A percentile compares a stretch with the other conserved stretches of the same genome.
phyloP scores from a whole-genome alignment of 2,797 vertebrate species.

The Danio tinwini region DNA sequence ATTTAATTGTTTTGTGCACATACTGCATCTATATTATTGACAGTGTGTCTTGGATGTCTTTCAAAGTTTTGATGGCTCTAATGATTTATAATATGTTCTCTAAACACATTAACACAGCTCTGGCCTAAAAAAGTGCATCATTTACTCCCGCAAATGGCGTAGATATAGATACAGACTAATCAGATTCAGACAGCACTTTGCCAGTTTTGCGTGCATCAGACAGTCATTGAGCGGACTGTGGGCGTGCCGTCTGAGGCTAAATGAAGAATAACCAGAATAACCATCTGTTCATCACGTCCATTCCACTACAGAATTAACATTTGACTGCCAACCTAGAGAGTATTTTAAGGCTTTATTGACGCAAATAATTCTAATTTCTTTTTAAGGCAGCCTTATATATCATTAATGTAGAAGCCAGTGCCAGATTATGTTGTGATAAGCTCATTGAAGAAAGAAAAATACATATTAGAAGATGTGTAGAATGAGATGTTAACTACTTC shows the following conservation, averaged over 20 bases:
- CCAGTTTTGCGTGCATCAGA: slow-evolving; percentile 23
- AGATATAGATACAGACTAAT: not conserved
- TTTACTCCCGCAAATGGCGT: not conserved
- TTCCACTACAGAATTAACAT: slow-evolving; percentile 1
- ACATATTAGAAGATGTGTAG: not conserved
- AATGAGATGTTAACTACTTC: not conserved
- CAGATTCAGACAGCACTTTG: slow-evolving; percentile 13
- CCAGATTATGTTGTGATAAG: not conserved
- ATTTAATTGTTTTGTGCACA: not conserved
- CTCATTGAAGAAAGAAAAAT: not conserved
- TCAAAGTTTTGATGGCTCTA: not conserved
- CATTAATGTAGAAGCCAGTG: not conserved
- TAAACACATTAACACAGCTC: not conserved
- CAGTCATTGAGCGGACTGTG: slow-evolving; percentile 19
- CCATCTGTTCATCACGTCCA: slow-evolving; percentile 30
- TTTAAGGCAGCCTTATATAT: not conserved
- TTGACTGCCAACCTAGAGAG: slow-evolving; percentile 10
- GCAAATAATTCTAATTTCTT: not conserved
- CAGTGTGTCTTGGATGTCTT: not conserved
- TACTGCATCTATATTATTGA: not conserved
- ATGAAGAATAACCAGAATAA: slow-evolving; percentile 27
- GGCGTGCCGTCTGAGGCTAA: slow-evolving; percentile 13
- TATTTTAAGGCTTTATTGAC: slow-evolving; percentile 10
- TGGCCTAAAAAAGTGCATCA: not conserved
- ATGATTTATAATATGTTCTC: not conserved